A percentile compares a stretch with the other conserved stretches of the same genome.
These are phyloP conservation scores for Hypolimnas misippus DNA, from an alignment of 2,888 invertebrate genomes.

Conservation along the genomic window DNA sequence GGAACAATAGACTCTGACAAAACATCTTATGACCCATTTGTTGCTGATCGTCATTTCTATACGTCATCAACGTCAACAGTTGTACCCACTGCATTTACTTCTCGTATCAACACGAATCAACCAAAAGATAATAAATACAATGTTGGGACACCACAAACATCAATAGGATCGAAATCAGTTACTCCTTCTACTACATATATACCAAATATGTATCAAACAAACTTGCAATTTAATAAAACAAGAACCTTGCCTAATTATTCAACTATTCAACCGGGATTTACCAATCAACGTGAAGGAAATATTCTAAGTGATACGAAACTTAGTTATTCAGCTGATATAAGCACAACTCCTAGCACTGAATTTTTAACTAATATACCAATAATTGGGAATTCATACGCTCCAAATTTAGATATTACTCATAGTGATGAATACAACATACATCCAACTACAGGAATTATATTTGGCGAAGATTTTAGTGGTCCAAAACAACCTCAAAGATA, in stretches of 20 bases:
- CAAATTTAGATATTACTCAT: slow-evolving; percentile 8
- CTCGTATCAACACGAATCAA: background rate
- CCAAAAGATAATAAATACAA: background rate
- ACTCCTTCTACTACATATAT: background rate
- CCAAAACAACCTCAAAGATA: slow-evolving; percentile 64
- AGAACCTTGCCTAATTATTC: background rate
- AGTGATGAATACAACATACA: background rate
- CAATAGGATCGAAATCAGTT: background rate
- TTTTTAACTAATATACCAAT: background rate
- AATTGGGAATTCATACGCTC: slow-evolving; percentile 9
- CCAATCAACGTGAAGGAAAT: background rate
- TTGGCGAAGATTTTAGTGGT: slow-evolving; percentile 70
- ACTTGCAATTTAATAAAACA: background rate
- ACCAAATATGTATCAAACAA: slow-evolving; percentile 7
- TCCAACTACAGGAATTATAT: slow-evolving; percentile 45
- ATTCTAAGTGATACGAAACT: background rate
- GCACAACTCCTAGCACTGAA: background rate
- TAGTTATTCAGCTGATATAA: background rate
- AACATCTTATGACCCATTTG: background rate
- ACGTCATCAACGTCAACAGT: background rate
- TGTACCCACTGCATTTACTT: background rate
- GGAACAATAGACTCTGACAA: background rate
- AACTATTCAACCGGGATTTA: background rate
- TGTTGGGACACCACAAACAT: background rate
- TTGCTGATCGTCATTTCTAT: background rate